Conservation (phyloP, 2,888 invertebrate species). For the Drosophila mayaguana region DNA sequence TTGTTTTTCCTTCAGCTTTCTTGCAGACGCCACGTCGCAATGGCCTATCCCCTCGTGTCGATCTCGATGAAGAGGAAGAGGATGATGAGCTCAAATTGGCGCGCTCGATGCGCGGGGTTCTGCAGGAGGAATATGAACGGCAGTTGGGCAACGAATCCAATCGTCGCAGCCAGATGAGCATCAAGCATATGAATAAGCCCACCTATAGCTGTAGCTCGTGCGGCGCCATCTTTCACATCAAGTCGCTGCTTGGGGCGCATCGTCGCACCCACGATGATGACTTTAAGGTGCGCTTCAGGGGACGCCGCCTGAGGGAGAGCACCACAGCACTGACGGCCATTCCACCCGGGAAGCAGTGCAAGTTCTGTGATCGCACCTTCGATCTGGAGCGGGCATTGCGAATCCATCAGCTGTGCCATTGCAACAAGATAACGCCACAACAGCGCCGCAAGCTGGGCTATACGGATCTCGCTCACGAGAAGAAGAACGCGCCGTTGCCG, state of each 20-base stretch:
- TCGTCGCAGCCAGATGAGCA: constrained; percentile 26
- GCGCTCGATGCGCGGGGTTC: constrained; percentile 2
- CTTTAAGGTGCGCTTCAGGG: constrained; percentile 54
- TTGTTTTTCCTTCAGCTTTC: background rate
- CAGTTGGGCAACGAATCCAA: constrained; percentile 4
- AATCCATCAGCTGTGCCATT: constrained; percentile 67
- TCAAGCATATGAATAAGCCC: constrained; percentile 33
- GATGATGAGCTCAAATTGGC: constrained; percentile 14
- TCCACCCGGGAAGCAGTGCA: constrained; percentile 39
- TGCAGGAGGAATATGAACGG: constrained; percentile 28
- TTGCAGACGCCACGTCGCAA: constrained; percentile 63
- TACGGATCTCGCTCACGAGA: constrained; percentile 69
- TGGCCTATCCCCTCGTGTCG: constrained; percentile 57
- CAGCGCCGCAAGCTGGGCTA: constrained; percentile 63
- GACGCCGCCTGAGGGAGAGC: constrained; percentile 15
- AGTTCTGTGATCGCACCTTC: constrained; percentile 67
- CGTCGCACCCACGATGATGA: constrained; percentile 62
- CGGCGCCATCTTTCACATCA: constrained; percentile 63
- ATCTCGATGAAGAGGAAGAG: constrained; percentile 30
- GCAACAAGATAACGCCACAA: constrained; percentile 68
- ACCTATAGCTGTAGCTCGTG: constrained; percentile 55
- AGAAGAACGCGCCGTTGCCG: constrained; percentile 69
- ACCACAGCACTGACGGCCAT: background rate
- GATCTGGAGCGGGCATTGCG: constrained; percentile 67
- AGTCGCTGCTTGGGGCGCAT: constrained; percentile 64